Base-by-base conservation (phyloP, 92 coral and sea anemone genomes). In the Umimayanthus kanabou region DNA sequence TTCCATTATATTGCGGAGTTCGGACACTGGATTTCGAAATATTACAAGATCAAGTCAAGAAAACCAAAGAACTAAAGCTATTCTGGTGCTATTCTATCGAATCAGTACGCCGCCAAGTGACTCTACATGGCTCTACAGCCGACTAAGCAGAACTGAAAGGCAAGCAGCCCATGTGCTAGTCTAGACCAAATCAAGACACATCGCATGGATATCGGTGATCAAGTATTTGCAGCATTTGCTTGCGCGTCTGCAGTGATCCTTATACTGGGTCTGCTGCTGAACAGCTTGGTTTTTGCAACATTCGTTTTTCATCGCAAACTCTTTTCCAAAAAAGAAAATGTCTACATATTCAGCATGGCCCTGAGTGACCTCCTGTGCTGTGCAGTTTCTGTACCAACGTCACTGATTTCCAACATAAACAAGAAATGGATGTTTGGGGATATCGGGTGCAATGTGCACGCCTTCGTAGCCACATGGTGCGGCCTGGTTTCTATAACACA, bases 401-500 rank as follows among this genome's bases (percentile, higher is more conserved):
- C 94, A 13, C 78, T 92, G 39, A 74, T 92, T 26, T 90, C 95
- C 1, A 90, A 90, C 76, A 80, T 91, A 3, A 55, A 84, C 33
- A 70, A 90, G 29, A 90, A 80, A 86, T 89, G 93, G 93, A 81
- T 89, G 49, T 49, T 91, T 67, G 85, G 85, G n/a, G 80, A 73
- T 4, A 13, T 74, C 4, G 85, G 84, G 23, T 95, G 98, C 70
- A 81, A 86, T 39, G 80, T 39, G 25, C 91, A 94, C 84, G 98
- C 90, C 4, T 95, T 92, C 69, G 75, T 92, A 0, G 85, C 94
- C 5, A 75, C 95, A 1, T 75, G 89, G 42, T 90, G 90, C 23
- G 94, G 96, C 5, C 57, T 89, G 5, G 80, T 93, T 13, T 81
- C 94, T 64, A 94, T 95, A 84, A 67, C 94, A 0, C 96, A 95